Percentiles rank a stretch among this genome's conserved stretches.
These are phyloP conservation scores for Siniperca scherzeri DNA, from an alignment of 2,797 vertebrate species.

Conservation along the genomic window DNA sequence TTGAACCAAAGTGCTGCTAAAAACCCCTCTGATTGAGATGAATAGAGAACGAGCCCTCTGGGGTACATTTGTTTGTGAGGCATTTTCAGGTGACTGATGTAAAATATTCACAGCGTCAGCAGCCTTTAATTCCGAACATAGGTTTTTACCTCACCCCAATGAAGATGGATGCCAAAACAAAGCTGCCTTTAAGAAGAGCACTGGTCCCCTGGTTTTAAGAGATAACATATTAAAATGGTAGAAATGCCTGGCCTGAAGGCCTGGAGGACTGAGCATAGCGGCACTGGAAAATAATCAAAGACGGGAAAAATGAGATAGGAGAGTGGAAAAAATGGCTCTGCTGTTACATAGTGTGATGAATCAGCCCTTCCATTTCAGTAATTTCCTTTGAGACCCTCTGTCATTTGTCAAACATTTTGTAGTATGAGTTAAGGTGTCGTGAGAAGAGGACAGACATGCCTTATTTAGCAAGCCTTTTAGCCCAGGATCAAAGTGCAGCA, in stretches of 20 bases:
- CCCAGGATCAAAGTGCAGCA: constrained; percentile 46
- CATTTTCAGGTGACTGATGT: constrained; percentile 82
- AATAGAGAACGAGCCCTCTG: constrained; percentile 76
- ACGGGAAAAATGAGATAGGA: constrained; percentile 57
- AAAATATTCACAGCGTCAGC: constrained; percentile 82
- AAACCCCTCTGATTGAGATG: constrained; percentile 78
- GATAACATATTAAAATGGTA: constrained; percentile 70
- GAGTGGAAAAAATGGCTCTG: constrained; percentile 47
- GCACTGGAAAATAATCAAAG: constrained; percentile 68
- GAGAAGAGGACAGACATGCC: constrained; percentile 66
- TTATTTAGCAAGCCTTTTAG: constrained; percentile 74
- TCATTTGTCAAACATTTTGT: constrained; percentile 80
- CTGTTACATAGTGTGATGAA: constrained; percentile 75
- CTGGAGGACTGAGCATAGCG: constrained; percentile 41
- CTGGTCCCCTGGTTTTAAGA: constrained; percentile 64
- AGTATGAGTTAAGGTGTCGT: constrained; percentile 74
- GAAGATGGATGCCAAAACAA: constrained; percentile 79
- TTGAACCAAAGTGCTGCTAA: constrained; percentile 77
- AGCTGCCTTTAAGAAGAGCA: constrained; percentile 63
- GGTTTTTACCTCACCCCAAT: constrained; percentile 71
- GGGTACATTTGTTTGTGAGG: constrained; percentile 78
- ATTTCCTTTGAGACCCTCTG: constrained; percentile 78
- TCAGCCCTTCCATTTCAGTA: constrained; percentile 80
- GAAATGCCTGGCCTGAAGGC: constrained; percentile 53
- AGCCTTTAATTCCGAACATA: constrained; percentile 77